Evolutionary conservation across 2,113 vertebrate species (phyloP).

Genomic region (Polyodon spathula): DNA sequence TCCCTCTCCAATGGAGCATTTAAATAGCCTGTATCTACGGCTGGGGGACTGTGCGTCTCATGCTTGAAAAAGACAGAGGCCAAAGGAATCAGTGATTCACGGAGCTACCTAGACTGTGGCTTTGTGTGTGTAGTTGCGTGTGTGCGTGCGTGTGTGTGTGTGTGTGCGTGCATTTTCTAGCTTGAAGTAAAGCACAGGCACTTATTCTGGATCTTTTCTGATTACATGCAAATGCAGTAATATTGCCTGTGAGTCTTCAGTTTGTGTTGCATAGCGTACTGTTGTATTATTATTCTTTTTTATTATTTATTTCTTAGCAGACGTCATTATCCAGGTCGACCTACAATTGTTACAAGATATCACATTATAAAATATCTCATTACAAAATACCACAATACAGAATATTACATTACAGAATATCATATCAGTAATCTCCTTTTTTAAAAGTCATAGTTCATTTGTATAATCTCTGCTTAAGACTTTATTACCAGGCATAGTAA

Average conservation of each 20-base stretch:
- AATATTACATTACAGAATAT: too few relatives aligned
- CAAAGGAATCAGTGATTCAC: slow-evolving; percentile 41
- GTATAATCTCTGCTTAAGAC: too few relatives aligned
- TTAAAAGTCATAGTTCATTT: too few relatives aligned
- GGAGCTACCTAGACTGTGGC: slow-evolving; percentile 41
- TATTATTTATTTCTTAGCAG: too few relatives aligned
- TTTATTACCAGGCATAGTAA: too few relatives aligned
- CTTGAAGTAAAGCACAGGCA: background rate
- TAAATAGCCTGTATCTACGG: slow-evolving; percentile 93
- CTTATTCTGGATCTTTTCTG: background rate
- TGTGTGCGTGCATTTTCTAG: slow-evolving; percentile 14
- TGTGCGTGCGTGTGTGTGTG: slow-evolving; percentile 8
- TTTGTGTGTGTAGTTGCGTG: slow-evolving; percentile 18
- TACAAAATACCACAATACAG: too few relatives aligned
- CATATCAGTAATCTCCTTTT: too few relatives aligned
- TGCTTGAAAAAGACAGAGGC: slow-evolving; percentile 45
- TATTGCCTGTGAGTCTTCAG: background rate
- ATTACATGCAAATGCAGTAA: background rate
- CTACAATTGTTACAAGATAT: too few relatives aligned
- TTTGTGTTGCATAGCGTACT: slow-evolving; percentile 8
- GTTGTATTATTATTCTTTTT: background rate
- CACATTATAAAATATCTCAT: too few relatives aligned
- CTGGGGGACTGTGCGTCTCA: slow-evolving; percentile 52
- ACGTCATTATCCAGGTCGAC: too few relatives aligned
- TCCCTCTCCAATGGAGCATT: slow-evolving; percentile 99